Conservation (phyloP, 2,113 vertebrate genomes). For the Xyrauchen texanus region DNA sequence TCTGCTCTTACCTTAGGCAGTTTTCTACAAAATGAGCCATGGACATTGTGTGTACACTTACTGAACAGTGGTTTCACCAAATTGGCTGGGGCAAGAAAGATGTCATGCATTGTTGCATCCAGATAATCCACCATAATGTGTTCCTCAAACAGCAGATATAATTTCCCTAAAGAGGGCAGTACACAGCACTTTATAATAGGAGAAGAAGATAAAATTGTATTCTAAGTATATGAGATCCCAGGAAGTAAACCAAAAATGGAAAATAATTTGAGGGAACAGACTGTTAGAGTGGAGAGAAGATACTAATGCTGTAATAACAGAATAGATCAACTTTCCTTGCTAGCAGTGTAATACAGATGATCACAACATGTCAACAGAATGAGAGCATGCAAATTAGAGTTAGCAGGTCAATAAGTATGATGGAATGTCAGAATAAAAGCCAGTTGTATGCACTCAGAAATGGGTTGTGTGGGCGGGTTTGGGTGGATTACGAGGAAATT, state of each 20-base stretch:
- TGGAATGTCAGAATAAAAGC: not conserved
- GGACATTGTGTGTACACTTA: not conserved
- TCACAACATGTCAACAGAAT: constrained; percentile 16
- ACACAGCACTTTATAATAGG: not conserved
- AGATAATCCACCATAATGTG: not conserved
- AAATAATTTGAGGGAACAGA: constrained; percentile 9
- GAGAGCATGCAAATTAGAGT: constrained; percentile 19
- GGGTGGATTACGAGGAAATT: no score
- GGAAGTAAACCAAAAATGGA: constrained; percentile 2
- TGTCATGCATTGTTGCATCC: not conserved
- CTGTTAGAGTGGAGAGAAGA: constrained; percentile 18
- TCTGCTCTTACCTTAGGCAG: no score
- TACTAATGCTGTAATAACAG: constrained; percentile 23
- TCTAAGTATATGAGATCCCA: not conserved
- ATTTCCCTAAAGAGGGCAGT: not conserved
- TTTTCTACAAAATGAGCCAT: no score
- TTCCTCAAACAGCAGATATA: not conserved
- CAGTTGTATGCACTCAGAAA: not conserved
- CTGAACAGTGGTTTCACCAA: no score
- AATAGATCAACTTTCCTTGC: constrained; percentile 17
- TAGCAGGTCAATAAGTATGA: constrained; percentile 35
- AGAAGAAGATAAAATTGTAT: not conserved
- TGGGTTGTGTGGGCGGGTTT: not conserved
- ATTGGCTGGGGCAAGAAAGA: not conserved
- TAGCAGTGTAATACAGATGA: constrained; percentile 20